Conservation (phyloP, 2,797 vertebrate species). For the Hoplostethus mediterraneus region DNA sequence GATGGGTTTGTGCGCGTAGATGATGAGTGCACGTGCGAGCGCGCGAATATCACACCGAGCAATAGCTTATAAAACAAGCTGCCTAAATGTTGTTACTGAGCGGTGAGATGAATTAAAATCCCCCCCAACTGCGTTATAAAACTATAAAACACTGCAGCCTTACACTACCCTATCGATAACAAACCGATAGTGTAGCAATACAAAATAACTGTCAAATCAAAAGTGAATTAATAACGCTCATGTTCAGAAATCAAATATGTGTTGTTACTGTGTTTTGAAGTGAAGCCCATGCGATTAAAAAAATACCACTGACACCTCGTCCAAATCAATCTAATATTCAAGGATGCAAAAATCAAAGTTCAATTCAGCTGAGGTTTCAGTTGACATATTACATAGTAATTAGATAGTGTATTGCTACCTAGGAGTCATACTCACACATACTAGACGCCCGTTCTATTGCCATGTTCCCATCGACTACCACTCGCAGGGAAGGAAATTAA, state of each 20-base stretch:
- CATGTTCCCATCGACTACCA: constrained; percentile 57
- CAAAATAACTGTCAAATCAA: not conserved
- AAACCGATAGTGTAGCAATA: not conserved
- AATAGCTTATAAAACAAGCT: not conserved
- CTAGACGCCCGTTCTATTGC: constrained; percentile 55
- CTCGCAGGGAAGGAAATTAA: constrained; percentile 41
- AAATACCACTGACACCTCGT: not conserved
- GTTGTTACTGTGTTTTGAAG: not conserved
- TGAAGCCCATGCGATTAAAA: too few relatives aligned
- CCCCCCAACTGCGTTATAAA: not conserved
- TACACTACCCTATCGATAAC: not conserved
- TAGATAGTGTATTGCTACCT: constrained; percentile 9
- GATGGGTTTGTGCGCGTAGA: constrained; percentile 21
- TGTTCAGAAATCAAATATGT: not conserved
- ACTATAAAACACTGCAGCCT: constrained; percentile 2
- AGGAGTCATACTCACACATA: constrained; percentile 57
- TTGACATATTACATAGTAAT: constrained; percentile 21
- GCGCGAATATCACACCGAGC: constrained; percentile 12
- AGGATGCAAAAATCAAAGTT: constrained; percentile 15
- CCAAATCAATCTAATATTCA: constrained; percentile 18
- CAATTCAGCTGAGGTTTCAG: constrained; percentile 20
- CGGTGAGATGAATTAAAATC: not conserved
- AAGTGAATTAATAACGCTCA: not conserved
- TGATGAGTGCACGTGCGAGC: constrained; percentile 28
- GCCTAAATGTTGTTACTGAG: not conserved